Conservation (phyloP, 2,888 invertebrate species). For the Heteromyza rotundicornis region DNA sequence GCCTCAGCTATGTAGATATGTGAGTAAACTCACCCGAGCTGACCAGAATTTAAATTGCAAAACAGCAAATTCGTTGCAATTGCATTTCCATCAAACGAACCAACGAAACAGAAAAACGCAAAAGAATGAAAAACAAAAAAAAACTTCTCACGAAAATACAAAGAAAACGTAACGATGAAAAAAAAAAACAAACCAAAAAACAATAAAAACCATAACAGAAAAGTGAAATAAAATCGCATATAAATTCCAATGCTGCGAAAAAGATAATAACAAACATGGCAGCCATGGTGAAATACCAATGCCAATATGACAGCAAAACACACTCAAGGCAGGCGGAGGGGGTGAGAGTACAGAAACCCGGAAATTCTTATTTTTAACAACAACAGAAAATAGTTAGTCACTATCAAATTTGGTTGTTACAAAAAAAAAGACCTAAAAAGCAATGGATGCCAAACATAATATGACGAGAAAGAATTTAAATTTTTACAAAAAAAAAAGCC, state of each 20-base stretch:
- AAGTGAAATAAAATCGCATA: background rate
- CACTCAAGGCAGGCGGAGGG: background rate
- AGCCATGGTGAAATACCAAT: background rate
- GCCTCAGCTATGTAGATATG: no score
- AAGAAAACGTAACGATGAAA: background rate
- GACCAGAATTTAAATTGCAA: conserved; percentile 2
- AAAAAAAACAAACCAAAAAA: background rate
- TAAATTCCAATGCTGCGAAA: conserved; percentile 2
- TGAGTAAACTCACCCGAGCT: background rate
- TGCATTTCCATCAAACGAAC: no score
- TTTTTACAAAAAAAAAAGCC: background rate
- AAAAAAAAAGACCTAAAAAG: no score
- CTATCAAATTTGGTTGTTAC: no score
- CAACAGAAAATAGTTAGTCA: no score
- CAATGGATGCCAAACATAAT: no score
- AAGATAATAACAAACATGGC: conserved; percentile 1
- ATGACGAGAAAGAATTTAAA: no score
- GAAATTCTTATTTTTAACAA: background rate
- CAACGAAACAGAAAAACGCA: background rate
- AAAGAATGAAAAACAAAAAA: no score
- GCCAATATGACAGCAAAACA: no score
- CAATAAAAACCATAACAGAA: background rate
- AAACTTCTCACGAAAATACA: background rate
- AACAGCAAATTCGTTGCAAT: background rate
- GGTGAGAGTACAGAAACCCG: background rate